Conservation (phyloP, 2,888 invertebrate genomes). For the Orthonychiurus folsomi region DNA sequence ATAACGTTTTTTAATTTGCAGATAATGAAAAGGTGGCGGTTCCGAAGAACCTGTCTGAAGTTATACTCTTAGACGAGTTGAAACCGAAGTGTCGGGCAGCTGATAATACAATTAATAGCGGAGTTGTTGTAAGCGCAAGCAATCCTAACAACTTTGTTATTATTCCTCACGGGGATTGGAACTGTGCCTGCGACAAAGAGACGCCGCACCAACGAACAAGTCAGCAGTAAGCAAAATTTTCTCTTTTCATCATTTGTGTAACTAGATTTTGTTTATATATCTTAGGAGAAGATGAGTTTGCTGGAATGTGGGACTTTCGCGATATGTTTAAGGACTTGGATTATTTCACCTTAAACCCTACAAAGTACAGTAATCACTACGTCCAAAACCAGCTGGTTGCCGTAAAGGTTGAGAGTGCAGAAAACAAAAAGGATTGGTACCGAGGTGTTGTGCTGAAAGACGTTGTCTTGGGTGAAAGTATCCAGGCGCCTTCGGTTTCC, state of each 20-base stretch:
- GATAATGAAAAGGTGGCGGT: no score
- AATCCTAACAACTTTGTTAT: background rate
- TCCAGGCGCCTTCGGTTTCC: background rate
- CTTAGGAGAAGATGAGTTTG: no score
- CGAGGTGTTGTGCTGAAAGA: background rate
- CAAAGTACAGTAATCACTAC: background rate
- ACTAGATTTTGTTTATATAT: no score
- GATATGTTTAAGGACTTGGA: background rate
- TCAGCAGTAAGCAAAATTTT: no score
- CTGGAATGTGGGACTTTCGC: no score
- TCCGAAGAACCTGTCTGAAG: no score
- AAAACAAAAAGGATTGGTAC: background rate
- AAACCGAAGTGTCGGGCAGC: no score
- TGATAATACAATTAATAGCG: no score
- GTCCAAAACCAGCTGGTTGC: background rate
- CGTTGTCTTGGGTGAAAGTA: background rate
- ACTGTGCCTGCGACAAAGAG: background rate
- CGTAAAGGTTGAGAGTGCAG: background rate
- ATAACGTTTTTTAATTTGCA: no score
- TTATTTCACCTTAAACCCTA: background rate
- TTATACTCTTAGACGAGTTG: no score
- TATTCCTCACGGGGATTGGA: background rate
- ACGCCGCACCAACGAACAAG: background rate
- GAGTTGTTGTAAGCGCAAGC: background rate
- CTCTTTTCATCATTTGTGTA: no score